Evolutionary conservation across 2,113 vertebrate species (phyloP).

Genomic region (Psettodes erumei): DNA sequence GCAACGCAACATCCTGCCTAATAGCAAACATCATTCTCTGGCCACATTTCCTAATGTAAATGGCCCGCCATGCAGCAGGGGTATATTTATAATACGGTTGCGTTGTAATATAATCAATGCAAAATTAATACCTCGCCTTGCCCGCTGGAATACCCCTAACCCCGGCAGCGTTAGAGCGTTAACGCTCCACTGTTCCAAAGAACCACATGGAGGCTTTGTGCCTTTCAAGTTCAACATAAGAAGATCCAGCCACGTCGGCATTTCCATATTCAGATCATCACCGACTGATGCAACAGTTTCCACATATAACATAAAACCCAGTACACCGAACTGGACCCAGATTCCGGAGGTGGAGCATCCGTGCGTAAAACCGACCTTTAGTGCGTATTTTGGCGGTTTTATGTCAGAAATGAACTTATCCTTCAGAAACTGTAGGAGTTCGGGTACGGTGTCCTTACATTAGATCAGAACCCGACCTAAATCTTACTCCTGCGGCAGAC

Average conservation of each 20-base stretch:
- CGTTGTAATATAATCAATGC: not conserved
- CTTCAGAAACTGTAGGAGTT: not conserved
- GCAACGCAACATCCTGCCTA: conserved; percentile 3
- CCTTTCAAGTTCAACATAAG: conserved; percentile 33
- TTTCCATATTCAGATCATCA: conserved; percentile 42
- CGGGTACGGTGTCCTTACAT: too few species aligned
- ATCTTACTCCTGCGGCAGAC: not conserved
- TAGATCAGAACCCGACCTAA: not conserved
- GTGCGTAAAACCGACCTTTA: conserved; percentile 29
- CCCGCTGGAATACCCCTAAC: not conserved
- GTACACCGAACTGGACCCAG: not conserved
- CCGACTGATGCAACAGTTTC: conserved; percentile 73
- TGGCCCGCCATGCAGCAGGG: not conserved
- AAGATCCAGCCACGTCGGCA: conserved; percentile 72
- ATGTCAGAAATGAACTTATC: not conserved
- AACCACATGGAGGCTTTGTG: conserved; percentile 27
- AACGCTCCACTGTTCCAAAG: not conserved
- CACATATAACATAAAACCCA: conserved; percentile 19
- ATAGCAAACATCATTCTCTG: not conserved
- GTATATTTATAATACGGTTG: not conserved
- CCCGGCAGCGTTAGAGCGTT: not conserved
- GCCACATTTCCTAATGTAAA: not conserved
- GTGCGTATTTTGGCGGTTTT: conserved; percentile 15
- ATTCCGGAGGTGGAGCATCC: not conserved
- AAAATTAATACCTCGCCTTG: not conserved